Evolutionary conservation across 2,888 invertebrate species (phyloP).

Genomic region (Dolichopus griseipennis): DNA sequence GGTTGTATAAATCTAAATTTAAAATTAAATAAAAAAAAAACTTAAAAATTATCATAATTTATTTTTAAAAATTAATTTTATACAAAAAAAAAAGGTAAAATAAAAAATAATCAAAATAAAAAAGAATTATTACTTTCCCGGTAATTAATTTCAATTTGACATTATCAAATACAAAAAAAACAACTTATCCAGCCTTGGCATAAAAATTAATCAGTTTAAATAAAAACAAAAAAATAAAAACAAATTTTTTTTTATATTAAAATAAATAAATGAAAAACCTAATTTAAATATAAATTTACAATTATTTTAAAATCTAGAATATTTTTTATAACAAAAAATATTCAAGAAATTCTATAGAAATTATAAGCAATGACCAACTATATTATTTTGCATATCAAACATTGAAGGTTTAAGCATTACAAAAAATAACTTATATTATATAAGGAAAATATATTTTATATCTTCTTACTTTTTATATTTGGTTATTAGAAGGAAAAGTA

Average conservation of each 20-base stretch:
- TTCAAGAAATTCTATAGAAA: background rate
- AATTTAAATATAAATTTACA: background rate
- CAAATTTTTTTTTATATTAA: background rate
- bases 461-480: too few species aligned
- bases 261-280: background rate
- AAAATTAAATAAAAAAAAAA: background rate
- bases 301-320: background rate
- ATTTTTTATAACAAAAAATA: too few species aligned
- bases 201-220: slow-evolving; percentile 1
- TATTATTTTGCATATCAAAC: too few species aligned
- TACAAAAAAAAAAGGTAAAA: too few species aligned
- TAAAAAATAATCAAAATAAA: background rate
- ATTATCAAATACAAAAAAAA: background rate
- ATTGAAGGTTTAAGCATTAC: too few species aligned
- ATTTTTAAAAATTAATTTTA: background rate
- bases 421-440: too few species aligned
- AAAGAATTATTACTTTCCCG: background rate
- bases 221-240: background rate
- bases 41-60: background rate
- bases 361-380: background rate
- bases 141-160: slow-evolving; percentile 6
- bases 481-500: too few species aligned
- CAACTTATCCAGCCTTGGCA: background rate
- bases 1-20: background rate
- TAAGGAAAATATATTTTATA: too few species aligned